phyloP scores from a whole-genome alignment of 1,140 invertebrate genomes.

The Ganaspis sp. region DNA sequence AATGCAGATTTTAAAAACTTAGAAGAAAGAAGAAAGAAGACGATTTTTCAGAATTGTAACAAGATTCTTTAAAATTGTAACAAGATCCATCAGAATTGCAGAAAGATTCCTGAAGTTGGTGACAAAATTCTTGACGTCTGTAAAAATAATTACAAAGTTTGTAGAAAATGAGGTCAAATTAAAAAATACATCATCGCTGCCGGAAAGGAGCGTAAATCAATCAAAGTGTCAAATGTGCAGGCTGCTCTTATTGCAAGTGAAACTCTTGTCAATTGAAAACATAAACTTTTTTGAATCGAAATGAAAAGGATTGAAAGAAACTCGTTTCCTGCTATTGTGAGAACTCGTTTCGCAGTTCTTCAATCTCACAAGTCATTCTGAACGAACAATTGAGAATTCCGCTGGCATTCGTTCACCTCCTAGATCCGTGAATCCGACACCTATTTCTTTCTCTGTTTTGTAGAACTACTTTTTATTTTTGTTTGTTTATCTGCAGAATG shows the following conservation, averaged over 20 bases:
- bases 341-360: conserved; percentile 16
- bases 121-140: too few species aligned
- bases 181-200: background rate
- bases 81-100: too few species aligned
- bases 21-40: too few species aligned
- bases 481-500: background rate
- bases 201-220: background rate
- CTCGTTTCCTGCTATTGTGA: conserved; percentile 1
- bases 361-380: conserved; percentile 25
- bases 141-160: too few species aligned
- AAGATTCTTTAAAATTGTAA: too few species aligned
- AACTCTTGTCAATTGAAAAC: conserved; percentile 9
- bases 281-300: conserved; percentile 1
- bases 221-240: background rate
- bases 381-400: conserved; percentile 2
- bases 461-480: background rate
- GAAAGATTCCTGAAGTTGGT: too few species aligned
- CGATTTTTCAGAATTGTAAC: too few species aligned
- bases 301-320: background rate
- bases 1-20: too few species aligned
- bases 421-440: background rate
- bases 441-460: background rate
- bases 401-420: background rate
- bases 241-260: background rate
- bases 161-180: background rate